A percentile compares a stretch with the other conserved stretches of the same genome.
Evolutionary conservation across 2,113 vertebrate species (phyloP).

Genomic region (Glaucomys volans): DNA sequence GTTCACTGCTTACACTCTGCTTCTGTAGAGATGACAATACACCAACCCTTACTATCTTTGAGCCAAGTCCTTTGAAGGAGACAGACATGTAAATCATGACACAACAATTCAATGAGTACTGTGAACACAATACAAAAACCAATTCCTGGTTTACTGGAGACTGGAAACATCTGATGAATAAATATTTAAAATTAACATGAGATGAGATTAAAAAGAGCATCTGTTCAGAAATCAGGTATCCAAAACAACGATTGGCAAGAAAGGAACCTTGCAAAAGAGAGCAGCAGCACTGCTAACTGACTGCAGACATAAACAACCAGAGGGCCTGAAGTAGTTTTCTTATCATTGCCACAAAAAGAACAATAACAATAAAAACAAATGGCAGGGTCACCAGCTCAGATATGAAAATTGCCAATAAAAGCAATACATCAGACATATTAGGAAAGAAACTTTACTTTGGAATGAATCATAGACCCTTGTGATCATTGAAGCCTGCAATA

Average conservation of each 20-base stretch:
- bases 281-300: neutral
- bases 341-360: constrained; percentile 22
- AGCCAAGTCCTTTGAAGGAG: constrained; percentile 13
- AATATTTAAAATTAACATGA: constrained; percentile 70
- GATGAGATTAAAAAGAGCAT: constrained; percentile 63
- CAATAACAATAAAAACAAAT: constrained; percentile 64
- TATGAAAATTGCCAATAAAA: constrained; percentile 46
- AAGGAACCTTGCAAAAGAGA: neutral
- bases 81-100: neutral
- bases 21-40: neutral
- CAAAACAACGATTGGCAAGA: constrained; percentile 32
- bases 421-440: neutral
- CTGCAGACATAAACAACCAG: neutral
- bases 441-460: constrained; percentile 36
- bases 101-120: neutral
- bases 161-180: constrained; percentile 47
- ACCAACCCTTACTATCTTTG: neutral
- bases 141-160: constrained; percentile 20
- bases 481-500: constrained; percentile 68
- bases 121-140: neutral
- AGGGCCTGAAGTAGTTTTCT: neutral
- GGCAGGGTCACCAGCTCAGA: constrained; percentile 42
- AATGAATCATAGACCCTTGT: neutral
- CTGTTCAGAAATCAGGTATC: constrained; percentile 59
- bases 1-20: neutral